Base-by-base conservation (phyloP, 2,888 invertebrate species). In the Mechanitis mazaeus region DNA sequence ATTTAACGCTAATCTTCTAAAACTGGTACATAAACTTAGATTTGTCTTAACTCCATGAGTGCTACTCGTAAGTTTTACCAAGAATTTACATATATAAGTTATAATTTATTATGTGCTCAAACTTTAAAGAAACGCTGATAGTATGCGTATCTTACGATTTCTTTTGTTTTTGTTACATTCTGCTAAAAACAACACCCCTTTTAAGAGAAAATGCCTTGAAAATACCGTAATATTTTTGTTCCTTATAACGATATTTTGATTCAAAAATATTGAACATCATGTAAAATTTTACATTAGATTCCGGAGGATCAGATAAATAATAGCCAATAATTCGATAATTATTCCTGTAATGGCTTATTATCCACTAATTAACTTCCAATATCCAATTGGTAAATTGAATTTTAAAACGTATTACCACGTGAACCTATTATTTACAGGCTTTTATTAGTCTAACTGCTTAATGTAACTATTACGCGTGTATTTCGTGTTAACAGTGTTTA, bases 331-430 rank as follows among this genome's bases (percentile, higher is more conserved):
- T 55, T 11, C 55, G 38, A 55, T 64, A 61, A 55, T 59, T 64
- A 59, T 60, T 47, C 59, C 55, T 46, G 58, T 60, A 60, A 66
- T 62, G 60, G 64, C 59, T 54, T 60, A 64, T 64, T 60, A 66
- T 60, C 45, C 53, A 54, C 60, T 58, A 62, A 66, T 66, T 64
- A 66, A 64, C 54, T 60, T 62, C 56, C 45, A 62, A 64, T 64
- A 58, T 60, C 58, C 66, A 60, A 60, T 62, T 46, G 50, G 62
- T 60, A 60, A 64, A 66, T 64, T 64, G 62, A 61, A 66, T 64
- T 64, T 54, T 58, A 60, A 59, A 64, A 62, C 54, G 45, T 45
- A 55, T 57, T 62, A 57, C 59, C 54, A 59, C 61, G 56, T 59
- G 50, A 60, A 55, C 54, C 56, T 56, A 56, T 54, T 56, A 31